Base-by-base conservation (phyloP, 2,888 invertebrate genomes). In the Uloborus plumipes region DNA sequence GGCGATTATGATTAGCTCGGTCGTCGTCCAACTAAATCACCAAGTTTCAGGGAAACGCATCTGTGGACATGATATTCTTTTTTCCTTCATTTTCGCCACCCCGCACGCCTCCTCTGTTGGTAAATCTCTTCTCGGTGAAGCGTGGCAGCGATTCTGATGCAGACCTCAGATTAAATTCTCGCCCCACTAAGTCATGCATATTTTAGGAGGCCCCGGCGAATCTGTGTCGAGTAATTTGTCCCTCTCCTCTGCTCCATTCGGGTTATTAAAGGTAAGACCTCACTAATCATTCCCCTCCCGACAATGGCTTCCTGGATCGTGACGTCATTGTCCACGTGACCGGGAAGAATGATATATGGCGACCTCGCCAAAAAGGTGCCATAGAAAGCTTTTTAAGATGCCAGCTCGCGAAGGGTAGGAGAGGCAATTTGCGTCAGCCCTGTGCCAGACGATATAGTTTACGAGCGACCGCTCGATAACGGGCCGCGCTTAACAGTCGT, bases 151-250 rank as follows among this genome's bases (percentile, higher is more conserved):
- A 39, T 39, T 39, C 39, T 39, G 39, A 39, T 39, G 65, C 18
- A 20, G 7, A 18, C n/a, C 49, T 49, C 47, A 65, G 65, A 65
- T 65, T 65, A 65, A 65, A 65, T 65, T 65, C 49, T 65, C 65
- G n/a, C 65, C 65, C 65, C 47, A 47, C 65, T 65, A 65, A 65
- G 65, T 65, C 65, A 65, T 65, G 65, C 65, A 65, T 65, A 65
- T 65, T 65, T 65, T 65, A 65, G 49, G 61, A 65, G n/a, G 65
- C n/a, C 18, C 39, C 18, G 31, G 65, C 65, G 65, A 65, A 65
- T 65, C 65, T 65, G 65, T 65, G 49, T 65, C 65, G 65, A 65
- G 65, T 31, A 65, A 65, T 65, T 65, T 65, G 65, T 65, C 18
- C 65, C 47, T n/a, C 18, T n/a, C 47, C 65, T 18, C 65, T 49